Percentiles rank a stretch among this genome's conserved stretches.
These are phyloP conservation scores for Mythimna ferrago DNA, from an alignment of 2,888 invertebrate genomes.

Conservation along the genomic window DNA sequence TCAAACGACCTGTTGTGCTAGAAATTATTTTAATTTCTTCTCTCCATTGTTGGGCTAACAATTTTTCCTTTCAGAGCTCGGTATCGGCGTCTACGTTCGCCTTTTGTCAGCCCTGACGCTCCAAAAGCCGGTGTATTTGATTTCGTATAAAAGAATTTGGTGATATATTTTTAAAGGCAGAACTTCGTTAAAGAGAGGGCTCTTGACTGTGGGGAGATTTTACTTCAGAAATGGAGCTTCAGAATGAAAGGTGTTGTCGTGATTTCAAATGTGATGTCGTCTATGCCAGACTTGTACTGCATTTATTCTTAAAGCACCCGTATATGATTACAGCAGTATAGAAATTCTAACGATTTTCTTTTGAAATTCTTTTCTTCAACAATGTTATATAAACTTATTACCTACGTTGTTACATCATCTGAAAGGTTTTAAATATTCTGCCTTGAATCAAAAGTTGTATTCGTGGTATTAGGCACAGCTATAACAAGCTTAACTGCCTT, in stretches of 20 bases:
- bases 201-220: slow-evolving; percentile 31
- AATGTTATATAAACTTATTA: too few relatives aligned
- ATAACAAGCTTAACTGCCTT: slow-evolving; percentile 11
- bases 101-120: slow-evolving; percentile 55
- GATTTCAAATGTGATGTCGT: slow-evolving; percentile 24
- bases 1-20: slow-evolving; percentile 59
- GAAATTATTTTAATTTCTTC: slow-evolving; percentile 63
- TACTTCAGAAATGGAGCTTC: slow-evolving; percentile 29
- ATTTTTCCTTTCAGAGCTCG: slow-evolving; percentile 54
- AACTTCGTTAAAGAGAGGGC: slow-evolving; percentile 42
- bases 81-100: slow-evolving; percentile 46
- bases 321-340: not conserved
- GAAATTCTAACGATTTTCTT: not conserved
- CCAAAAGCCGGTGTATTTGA: slow-evolving; percentile 59
- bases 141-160: slow-evolving; percentile 60
- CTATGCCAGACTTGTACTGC: not conserved
- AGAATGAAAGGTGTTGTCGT: slow-evolving; percentile 30
- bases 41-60: slow-evolving; percentile 54
- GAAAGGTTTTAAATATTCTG: not conserved
- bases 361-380: not conserved
- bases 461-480: not conserved
- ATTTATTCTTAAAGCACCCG: not conserved
- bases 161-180: slow-evolving; percentile 54
- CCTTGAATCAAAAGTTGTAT: not conserved
- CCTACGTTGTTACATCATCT: not conserved